Base-by-base conservation (phyloP, 1,140 invertebrate genomes). In the Drosophila watanabei region DNA sequence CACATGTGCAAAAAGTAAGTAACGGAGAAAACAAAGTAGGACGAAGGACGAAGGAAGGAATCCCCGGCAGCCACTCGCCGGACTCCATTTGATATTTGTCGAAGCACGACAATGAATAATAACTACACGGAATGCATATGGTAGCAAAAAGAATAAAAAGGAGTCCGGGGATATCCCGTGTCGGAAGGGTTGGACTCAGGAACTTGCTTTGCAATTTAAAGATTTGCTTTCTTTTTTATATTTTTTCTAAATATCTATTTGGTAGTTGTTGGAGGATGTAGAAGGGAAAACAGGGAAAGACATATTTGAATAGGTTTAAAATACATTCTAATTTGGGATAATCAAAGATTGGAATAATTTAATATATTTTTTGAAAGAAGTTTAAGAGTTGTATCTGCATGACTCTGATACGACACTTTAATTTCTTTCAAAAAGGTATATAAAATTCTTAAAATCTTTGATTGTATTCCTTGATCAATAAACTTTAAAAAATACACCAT, bases 81-180 rank as follows among this genome's bases (percentile, higher is more conserved):
- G 79, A 88, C 81, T 75, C 69, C 70, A 81, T 88, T 88, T 90
- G 84, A 89, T 88, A 89, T 88, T 89, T 84, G 81, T 65, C 64
- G 65, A 89, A 89, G 78, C 77, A 88, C 85, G 81, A 88, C 84
- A 88, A 88, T 88, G 84, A 88, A 88, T 88, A 88, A 88, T 88
- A 88, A 89, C 85, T 85, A 85, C 84, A 88, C 28, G 62, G 39
- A 72, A 58, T 89, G 85, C 84, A 88, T 80, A 83, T 89, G 85
- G 54, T 62, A 46, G 58, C 43, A 72, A 80, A 83, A 70, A 78
- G n/a, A 72, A 72, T 9, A 54, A 54, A 69, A 73, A n/a, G 30
- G n/a, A 52, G 24, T 3, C 24, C 28, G 24, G 20, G 43, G 49
- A 45, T 46, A 64, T 52, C 59, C 80, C 58, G 35, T 57, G 14